Conservation (phyloP, 2,797 vertebrate genomes). For the Orientallactaga sibirica region DNA sequence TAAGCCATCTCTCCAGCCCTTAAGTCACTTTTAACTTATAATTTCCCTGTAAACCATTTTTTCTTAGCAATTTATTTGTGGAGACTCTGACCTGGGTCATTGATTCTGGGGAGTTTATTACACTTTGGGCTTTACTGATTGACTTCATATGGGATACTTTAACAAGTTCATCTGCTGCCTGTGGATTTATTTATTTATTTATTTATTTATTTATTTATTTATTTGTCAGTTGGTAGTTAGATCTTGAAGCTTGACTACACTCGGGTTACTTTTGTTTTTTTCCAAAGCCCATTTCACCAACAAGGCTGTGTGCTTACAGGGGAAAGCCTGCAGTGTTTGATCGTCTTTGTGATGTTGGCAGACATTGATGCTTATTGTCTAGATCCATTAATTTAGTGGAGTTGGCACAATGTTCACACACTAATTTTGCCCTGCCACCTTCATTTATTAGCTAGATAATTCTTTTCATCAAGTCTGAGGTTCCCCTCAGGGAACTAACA, state of each 20-base stretch:
- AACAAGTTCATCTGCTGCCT: background rate
- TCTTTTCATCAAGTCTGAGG: constrained; percentile 56
- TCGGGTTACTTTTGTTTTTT: background rate
- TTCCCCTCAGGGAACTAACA: constrained; percentile 21
- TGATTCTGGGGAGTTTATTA: background rate
- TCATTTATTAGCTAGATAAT: constrained; percentile 61
- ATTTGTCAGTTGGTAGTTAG: background rate
- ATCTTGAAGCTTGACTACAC: background rate
- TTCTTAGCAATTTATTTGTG: background rate
- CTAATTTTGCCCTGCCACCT: background rate
- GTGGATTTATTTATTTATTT: background rate
- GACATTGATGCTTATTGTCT: background rate
- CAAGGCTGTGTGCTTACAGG: background rate
- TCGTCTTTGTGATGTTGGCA: background rate
- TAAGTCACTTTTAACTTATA: background rate
- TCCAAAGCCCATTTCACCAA: background rate
- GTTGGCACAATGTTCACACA: constrained; percentile 7
- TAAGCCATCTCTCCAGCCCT: too few species aligned
- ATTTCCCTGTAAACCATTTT: background rate
- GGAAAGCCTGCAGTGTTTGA: background rate
- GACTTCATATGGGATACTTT: background rate
- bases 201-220: too few species aligned
- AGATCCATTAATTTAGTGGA: background rate
- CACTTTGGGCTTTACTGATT: background rate
- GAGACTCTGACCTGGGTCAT: background rate